phyloP scores from a whole-genome alignment of 2,113 vertebrate species.

The Pteruthius melanotis region DNA sequence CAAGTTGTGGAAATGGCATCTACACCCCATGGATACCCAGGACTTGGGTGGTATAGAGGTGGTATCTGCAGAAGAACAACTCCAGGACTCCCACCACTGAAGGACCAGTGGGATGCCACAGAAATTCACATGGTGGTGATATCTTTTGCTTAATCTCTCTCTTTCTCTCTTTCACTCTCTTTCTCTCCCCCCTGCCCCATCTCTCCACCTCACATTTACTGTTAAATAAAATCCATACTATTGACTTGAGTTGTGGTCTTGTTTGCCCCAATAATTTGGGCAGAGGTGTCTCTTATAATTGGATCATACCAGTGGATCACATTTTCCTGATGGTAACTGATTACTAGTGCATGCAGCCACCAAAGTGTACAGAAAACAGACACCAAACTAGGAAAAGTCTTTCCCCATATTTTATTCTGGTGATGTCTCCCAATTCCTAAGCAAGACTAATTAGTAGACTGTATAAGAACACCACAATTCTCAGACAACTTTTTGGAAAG shows the following conservation, averaged over 20 bases:
- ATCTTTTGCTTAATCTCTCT: background rate
- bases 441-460: background rate
- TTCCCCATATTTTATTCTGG: background rate
- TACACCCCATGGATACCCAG: background rate
- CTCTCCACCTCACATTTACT: too few species aligned
- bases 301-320: background rate
- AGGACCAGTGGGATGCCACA: background rate
- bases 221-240: background rate
- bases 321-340: background rate
- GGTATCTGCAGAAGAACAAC: background rate
- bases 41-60: too few species aligned
- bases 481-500: background rate
- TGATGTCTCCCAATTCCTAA: background rate
- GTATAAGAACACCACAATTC: background rate
- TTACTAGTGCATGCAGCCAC: background rate
- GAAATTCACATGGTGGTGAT: background rate
- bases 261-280: background rate
- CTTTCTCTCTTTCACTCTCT: background rate
- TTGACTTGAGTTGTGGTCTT: background rate
- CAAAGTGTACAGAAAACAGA: background rate
- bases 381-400: background rate
- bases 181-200: accelerated
- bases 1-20: background rate
- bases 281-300: background rate
- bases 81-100: background rate